phyloP scores from a whole-genome alignment of 2,797 vertebrate genomes.

The Fringilla coelebs region DNA sequence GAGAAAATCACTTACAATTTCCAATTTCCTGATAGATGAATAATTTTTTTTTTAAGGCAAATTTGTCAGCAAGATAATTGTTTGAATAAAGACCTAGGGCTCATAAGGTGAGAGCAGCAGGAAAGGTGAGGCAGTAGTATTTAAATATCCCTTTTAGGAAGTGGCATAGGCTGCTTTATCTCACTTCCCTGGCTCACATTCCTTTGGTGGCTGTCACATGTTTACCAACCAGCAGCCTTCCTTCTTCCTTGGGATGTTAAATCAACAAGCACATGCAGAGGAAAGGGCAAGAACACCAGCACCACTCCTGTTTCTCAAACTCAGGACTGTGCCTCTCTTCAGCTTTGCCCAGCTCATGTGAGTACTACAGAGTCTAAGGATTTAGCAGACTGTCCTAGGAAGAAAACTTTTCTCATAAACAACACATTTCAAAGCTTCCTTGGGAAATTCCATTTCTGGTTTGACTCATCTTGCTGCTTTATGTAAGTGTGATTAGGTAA shows the following conservation, averaged over 20 bases:
- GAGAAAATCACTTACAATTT: not conserved
- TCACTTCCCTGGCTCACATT: constrained; percentile 59
- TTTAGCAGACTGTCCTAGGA: not conserved
- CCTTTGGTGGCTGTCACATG: constrained; percentile 56
- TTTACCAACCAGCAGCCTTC: constrained; percentile 27
- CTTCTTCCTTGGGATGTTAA: constrained; percentile 33
- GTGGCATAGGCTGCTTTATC: constrained; percentile 35
- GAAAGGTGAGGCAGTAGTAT: not conserved
- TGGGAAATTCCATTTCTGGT: not conserved
- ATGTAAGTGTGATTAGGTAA: constrained; percentile 28
- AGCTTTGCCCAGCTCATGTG: not conserved
- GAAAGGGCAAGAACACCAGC: not conserved
- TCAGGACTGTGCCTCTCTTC: not conserved
- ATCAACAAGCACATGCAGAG: not conserved
- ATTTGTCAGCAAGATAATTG: constrained; percentile 2
- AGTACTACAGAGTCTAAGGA: not conserved
- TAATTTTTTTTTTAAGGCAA: not conserved
- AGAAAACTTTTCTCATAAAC: not conserved
- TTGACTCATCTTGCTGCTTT: constrained; percentile 17
- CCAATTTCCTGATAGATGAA: not conserved
- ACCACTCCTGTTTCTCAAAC: not conserved
- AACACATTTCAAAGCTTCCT: not conserved
- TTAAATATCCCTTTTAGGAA: not conserved
- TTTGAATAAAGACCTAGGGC: not conserved
- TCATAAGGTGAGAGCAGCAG: not conserved